These are phyloP conservation scores for Eriosoma lanigerum DNA, from an alignment of 1,140 invertebrate genomes.

Conservation along the genomic window DNA sequence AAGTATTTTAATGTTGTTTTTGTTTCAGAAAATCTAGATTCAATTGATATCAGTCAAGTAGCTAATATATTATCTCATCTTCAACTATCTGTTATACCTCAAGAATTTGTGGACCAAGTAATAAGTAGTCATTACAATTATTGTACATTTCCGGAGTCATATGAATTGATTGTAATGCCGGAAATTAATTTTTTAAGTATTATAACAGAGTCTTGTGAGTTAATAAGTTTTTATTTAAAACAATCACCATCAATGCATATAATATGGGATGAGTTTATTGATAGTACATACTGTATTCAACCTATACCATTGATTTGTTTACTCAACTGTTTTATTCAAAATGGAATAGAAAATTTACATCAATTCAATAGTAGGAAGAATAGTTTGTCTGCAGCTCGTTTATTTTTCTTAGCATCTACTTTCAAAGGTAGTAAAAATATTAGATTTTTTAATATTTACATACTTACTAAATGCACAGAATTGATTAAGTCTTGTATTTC, in stretches of 20 bases:
- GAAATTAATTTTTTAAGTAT: conserved; percentile 39
- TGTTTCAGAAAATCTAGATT: background rate
- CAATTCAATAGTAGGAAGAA: conserved; percentile 7
- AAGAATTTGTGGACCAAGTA: conserved; percentile 40
- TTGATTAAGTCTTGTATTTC: conserved; percentile 12
- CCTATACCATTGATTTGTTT: conserved; percentile 43
- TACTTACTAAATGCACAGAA: conserved; percentile 16
- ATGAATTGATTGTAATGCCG: conserved; percentile 40
- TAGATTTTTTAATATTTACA: conserved; percentile 21
- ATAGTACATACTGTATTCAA: background rate
- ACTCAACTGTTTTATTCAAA: conserved; percentile 39
- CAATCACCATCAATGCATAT: conserved; percentile 31
- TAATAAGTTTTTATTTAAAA: conserved; percentile 31
- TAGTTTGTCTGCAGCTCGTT: conserved; percentile 14
- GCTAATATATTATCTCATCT: background rate
- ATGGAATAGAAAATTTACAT: background rate
- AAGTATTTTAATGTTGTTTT: background rate
- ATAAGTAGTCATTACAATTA: conserved; percentile 22
- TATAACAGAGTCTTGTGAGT: conserved; percentile 39
- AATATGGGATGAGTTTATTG: conserved; percentile 31
- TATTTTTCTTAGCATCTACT: conserved; percentile 38
- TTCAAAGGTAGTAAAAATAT: conserved; percentile 44
- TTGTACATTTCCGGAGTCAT: conserved; percentile 25
- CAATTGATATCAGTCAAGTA: conserved; percentile 27
- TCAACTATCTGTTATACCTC: conserved; percentile 33